These are phyloP conservation scores for Chaitophorus viminalis DNA, from an alignment of 2,888 invertebrate genomes.

Conservation along the genomic window DNA sequence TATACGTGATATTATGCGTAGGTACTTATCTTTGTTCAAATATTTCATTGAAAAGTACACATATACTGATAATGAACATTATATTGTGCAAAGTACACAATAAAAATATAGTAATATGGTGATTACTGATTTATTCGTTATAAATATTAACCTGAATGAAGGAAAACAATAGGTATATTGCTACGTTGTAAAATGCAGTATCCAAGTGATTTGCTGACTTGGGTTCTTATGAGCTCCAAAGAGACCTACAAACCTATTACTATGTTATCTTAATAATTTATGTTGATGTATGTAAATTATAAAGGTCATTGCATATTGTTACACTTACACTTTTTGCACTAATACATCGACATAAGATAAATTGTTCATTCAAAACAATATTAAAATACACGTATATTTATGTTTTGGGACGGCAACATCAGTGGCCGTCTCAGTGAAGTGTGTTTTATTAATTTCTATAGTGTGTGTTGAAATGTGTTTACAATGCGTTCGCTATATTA, in stretches of 20 bases:
- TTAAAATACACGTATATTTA: neutral
- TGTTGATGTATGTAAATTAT: neutral
- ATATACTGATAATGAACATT: too few species aligned
- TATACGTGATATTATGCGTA: neutral
- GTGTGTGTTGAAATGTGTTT: neutral
- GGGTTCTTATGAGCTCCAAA: neutral
- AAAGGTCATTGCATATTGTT: neutral
- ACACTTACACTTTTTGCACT: neutral
- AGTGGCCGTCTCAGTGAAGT: too few species aligned
- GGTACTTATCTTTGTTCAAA: neutral
- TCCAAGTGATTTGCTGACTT: neutral
- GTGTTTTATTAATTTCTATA: neutral
- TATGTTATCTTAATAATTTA: neutral
- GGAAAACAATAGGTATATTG: too few species aligned
- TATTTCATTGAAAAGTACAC: neutral
- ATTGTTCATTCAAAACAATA: neutral
- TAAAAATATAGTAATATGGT: neutral
- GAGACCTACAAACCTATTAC: neutral
- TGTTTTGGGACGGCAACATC: too few species aligned
- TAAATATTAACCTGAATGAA: too few species aligned
- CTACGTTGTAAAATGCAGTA: too few species aligned
- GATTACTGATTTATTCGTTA: too few species aligned
- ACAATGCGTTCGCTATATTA: neutral
- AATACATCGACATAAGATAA: neutral
- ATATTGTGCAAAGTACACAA: neutral